A percentile compares a stretch with the other conserved stretches of the same genome.
phyloP scores from a whole-genome alignment of 2,113 vertebrate genomes.

The Electrona antarctica region DNA sequence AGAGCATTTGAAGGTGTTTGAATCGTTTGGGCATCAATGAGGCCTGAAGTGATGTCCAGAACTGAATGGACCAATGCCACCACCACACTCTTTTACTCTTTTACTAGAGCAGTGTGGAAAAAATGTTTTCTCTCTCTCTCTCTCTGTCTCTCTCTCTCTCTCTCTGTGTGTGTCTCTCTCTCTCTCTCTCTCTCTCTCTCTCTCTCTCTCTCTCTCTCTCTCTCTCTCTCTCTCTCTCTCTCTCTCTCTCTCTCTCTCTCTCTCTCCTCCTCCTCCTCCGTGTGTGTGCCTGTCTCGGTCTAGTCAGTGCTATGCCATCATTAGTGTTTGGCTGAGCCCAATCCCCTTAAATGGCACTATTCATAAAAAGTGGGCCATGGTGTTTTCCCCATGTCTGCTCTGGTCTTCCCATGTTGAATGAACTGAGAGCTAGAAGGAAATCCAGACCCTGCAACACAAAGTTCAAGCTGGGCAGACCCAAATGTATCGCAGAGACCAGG shows the following conservation, averaged over 20 bases:
- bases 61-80: constrained; percentile 57
- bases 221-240: constrained; percentile 14
- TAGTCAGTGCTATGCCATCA: constrained; percentile 54
- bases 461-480: constrained; percentile 37
- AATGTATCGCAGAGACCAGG: constrained; percentile 22
- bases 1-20: constrained; percentile 25
- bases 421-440: constrained; percentile 42
- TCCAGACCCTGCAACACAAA: constrained; percentile 27
- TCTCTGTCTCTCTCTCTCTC: constrained; percentile 33
- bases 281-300: neutral
- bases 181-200: constrained; percentile 19
- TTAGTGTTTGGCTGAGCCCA: constrained; percentile 52
- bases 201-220: constrained; percentile 27
- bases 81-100: constrained; percentile 12
- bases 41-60: constrained; percentile 35
- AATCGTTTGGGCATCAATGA: constrained; percentile 16
- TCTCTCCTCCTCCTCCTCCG: neutral
- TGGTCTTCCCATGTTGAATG: constrained; percentile 40
- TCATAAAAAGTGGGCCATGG: constrained; percentile 60
- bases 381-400: constrained; percentile 38
- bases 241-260: constrained; percentile 13
- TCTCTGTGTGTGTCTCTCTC: constrained; percentile 15
- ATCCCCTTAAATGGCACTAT: constrained; percentile 68
- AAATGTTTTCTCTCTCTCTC: constrained; percentile 45
- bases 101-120: constrained; percentile 55